These are phyloP conservation scores for Tyrannus savana DNA, from an alignment of 2,113 vertebrate species.

Conservation along the genomic window DNA sequence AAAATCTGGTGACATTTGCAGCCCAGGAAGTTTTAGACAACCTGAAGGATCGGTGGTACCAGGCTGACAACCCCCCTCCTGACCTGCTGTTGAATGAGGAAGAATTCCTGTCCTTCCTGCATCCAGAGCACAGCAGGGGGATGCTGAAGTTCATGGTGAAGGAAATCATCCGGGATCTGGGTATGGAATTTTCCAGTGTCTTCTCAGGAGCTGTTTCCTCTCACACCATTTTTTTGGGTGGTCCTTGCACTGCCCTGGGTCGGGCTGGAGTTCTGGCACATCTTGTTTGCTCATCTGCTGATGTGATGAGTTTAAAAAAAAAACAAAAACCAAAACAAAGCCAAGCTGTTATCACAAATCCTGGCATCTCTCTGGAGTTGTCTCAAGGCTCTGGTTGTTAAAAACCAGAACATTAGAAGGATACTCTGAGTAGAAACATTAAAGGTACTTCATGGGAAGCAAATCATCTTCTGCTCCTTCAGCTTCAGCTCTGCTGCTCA, in stretches of 20 bases:
- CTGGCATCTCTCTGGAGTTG: not conserved
- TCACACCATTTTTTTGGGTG: not conserved
- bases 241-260: not conserved
- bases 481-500: not conserved
- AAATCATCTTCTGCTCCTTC: not conserved
- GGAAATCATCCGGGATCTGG: constrained; percentile 92
- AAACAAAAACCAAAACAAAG: no score
- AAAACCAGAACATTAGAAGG: not conserved
- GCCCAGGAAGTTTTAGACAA: constrained; percentile 96
- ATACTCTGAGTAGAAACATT: not conserved
- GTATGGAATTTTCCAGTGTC: constrained; percentile 50
- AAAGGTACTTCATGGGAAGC: not conserved
- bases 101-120: constrained; percentile 94
- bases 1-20: constrained; percentile 48
- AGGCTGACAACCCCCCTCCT: constrained; percentile 89
- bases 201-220: not conserved
- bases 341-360: not conserved
- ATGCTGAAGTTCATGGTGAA: constrained; percentile 98
- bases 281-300: not conserved
- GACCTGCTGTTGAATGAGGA: constrained; percentile 89
- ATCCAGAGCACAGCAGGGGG: constrained; percentile 93
- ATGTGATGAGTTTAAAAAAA: not conserved
- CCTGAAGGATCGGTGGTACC: constrained; percentile 96
- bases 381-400: not conserved
- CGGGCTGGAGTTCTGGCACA: not conserved